Percentiles rank a stretch among this genome's conserved stretches.
Conservation (phyloP, 2,797 vertebrate species). For the Sciaenops ocellatus region DNA sequence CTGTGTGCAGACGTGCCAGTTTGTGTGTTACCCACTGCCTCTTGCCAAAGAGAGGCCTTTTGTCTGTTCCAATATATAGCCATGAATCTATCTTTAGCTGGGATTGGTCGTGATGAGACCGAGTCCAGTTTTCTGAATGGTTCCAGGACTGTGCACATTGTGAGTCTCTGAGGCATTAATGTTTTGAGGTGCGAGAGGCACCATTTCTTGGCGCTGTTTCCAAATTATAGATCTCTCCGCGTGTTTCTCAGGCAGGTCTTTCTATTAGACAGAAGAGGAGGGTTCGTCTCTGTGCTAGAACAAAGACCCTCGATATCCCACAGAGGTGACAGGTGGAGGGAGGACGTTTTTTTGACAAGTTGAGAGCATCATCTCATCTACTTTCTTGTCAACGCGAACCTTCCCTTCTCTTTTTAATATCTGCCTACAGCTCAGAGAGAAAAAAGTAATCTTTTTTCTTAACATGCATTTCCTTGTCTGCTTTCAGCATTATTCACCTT, state of each 20-base stretch:
- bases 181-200: constrained; percentile 61
- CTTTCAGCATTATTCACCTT: neutral
- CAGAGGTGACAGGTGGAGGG: constrained; percentile 59
- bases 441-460: neutral
- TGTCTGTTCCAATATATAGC: constrained; percentile 72
- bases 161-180: constrained; percentile 58
- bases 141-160: constrained; percentile 67
- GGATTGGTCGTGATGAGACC: constrained; percentile 51
- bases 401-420: constrained; percentile 23
- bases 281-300: constrained; percentile 54
- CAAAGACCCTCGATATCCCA: constrained; percentile 60
- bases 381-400: constrained; percentile 41
- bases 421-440: constrained; percentile 9
- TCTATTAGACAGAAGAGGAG: constrained; percentile 47
- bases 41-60: constrained; percentile 74
- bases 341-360: constrained; percentile 47
- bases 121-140: constrained; percentile 68
- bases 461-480: constrained; percentile 8
- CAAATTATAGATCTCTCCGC: constrained; percentile 59
- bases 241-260: constrained; percentile 46
- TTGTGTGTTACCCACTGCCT: constrained; percentile 59
- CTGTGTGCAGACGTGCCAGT: constrained; percentile 51
- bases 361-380: constrained; percentile 48
- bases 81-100: constrained; percentile 73
- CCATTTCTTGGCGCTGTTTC: constrained; percentile 53